These are phyloP conservation scores for Tipula lateralis DNA, from an alignment of 2,888 invertebrate species.

Conservation along the genomic window DNA sequence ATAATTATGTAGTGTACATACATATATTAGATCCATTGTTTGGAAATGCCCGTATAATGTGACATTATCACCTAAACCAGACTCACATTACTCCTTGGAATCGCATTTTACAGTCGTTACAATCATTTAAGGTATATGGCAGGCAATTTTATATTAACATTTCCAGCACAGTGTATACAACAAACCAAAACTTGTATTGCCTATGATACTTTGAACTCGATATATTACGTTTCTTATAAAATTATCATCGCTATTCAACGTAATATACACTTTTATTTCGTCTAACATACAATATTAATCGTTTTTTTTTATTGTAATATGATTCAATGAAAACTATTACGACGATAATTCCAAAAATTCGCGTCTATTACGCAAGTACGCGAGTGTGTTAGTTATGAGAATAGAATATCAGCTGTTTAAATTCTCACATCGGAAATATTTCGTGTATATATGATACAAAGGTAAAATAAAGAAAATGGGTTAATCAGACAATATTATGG, in stretches of 20 bases:
- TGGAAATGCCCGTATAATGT: too few species aligned
- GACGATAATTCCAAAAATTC: background rate
- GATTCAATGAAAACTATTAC: background rate
- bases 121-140: too few species aligned
- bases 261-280: background rate
- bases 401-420: background rate
- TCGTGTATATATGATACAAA: background rate
- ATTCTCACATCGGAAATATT: background rate
- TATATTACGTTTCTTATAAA: background rate
- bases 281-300: background rate
- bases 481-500: background rate
- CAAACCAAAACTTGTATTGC: background rate
- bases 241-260: background rate
- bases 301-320: background rate
- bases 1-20: too few species aligned
- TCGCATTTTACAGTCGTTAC: too few species aligned
- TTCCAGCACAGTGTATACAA: too few species aligned
- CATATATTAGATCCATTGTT: too few species aligned
- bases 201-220: background rate
- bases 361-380: background rate
- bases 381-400: background rate
- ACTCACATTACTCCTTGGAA: too few species aligned
- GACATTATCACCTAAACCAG: too few species aligned
- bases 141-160: too few species aligned
- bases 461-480: background rate